Evolutionary conservation across 2,797 vertebrate genomes (phyloP).

Genomic region (Lycodopsis pacificus): DNA sequence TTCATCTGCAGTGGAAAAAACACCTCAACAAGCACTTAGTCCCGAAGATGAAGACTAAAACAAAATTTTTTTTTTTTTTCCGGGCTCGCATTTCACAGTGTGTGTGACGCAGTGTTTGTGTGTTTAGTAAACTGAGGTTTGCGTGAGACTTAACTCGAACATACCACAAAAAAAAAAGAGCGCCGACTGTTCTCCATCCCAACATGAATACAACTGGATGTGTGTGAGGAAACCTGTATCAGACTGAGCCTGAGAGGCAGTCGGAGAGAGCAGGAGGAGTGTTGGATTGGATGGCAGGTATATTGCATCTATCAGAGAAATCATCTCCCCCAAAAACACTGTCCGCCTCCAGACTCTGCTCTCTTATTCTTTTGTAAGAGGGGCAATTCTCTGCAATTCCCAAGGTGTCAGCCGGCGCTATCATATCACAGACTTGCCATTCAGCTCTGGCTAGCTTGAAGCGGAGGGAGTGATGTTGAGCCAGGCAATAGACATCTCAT

Average conservation of each 20-base stretch:
- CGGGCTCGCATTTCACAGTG: slow-evolving; percentile 26
- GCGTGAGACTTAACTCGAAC: slow-evolving; percentile 2
- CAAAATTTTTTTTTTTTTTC: neutral
- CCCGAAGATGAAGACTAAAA: neutral
- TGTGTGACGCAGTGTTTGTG: neutral
- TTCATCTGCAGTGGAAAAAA: neutral
- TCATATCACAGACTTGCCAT: slow-evolving; percentile 61
- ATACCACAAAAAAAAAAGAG: neutral
- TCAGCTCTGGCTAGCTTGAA: slow-evolving; percentile 46
- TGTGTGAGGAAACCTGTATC: slow-evolving; percentile 27
- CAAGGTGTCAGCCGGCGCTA: slow-evolving; percentile 57
- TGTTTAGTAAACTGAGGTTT: slow-evolving; percentile 42
- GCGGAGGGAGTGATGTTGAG: slow-evolving; percentile 53
- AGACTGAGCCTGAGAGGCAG: slow-evolving; percentile 27
- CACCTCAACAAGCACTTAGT: neutral
- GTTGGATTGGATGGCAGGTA: slow-evolving; percentile 57
- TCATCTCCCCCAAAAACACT: slow-evolving; percentile 62
- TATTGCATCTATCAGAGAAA: slow-evolving; percentile 71
- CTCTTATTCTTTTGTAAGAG: slow-evolving; percentile 34
- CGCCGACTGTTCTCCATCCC: slow-evolving; percentile 5
- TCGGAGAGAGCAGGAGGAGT: slow-evolving; percentile 19
- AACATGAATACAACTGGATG: slow-evolving; percentile 38
- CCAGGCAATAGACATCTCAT: slow-evolving; percentile 76
- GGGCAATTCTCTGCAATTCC: slow-evolving; percentile 61
- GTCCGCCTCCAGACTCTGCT: slow-evolving; percentile 45